Base-by-base conservation (phyloP, 2,113 vertebrate genomes). In the Hyperopisus bebe region DNA sequence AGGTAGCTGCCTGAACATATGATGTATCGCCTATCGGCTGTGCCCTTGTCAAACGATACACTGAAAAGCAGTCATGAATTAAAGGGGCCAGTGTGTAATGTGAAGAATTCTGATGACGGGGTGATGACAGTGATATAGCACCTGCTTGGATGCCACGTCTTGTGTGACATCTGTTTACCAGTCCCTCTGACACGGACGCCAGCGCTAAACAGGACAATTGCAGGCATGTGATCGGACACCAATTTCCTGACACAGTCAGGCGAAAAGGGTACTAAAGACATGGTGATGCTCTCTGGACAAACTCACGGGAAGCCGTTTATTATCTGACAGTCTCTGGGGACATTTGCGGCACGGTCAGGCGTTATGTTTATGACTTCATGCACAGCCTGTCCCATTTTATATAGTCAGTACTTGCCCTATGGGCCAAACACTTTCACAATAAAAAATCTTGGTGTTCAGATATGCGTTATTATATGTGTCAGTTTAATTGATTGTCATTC, bases 71-170 rank as follows among this genome's bases (percentile, higher is more conserved):
- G 86, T 92, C 90, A 90, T 91, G 89, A 91, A 91, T 91, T 88
- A 90, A 91, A 92, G 90, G 82, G 89, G 86, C 62, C 86, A 70
- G 74, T 55, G 74, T 85, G 87, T 88, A 89, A 91, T 46, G 87
- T 88, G 82, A 91, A 90, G 90, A 80, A 92, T 83, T 87, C 90
- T 88, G 88, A 90, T 91, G 91, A 92, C 87, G 88, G 89, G 86
- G 88, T 51, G 48, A 31, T 90, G 91, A 92, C 92, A 92, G 92
- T 92, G 92, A 92, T 92, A 58, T 66, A 92, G 91, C 87, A 86
- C 39, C 31, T 15, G 11, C 87, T 86, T 53, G 87, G 88, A 88
- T 82, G 86, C 90, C 55, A 80, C 87, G 82, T 58, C 90, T 90
- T 74, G 91, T 86, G 90, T 90, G 92, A 90, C 92, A 93, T 90